These are phyloP conservation scores for Hormaphis cornu DNA, from an alignment of 1,140 invertebrate genomes.

Conservation along the genomic window DNA sequence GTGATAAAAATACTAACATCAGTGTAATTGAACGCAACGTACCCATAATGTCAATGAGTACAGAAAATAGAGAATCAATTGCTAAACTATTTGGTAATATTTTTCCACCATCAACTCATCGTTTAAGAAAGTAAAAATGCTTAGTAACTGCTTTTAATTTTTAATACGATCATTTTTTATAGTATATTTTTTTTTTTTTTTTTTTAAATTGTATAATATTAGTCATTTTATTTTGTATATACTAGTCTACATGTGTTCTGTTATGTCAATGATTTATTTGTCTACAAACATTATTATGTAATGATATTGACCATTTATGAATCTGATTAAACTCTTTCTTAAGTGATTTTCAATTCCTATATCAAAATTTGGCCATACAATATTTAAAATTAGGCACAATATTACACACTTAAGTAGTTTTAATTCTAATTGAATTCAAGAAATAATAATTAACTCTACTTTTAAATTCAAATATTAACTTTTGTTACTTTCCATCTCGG, in stretches of 20 bases:
- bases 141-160: neutral
- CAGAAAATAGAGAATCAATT: neutral
- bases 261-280: neutral
- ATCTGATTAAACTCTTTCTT: neutral
- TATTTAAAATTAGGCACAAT: too few relatives aligned
- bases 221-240: slow-evolving; percentile 24
- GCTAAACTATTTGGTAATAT: slow-evolving; percentile 22
- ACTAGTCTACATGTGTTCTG: slow-evolving; percentile 21
- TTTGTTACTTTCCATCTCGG: too few relatives aligned
- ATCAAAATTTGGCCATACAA: too few relatives aligned
- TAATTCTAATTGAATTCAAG: too few relatives aligned
- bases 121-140: neutral
- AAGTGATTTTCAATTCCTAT: neutral
- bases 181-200: neutral
- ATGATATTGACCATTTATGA: neutral
- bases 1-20: slow-evolving; percentile 21
- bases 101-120: slow-evolving; percentile 6
- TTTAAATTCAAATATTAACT: too few relatives aligned
- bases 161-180: neutral
- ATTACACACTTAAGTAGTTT: too few relatives aligned
- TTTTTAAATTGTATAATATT: slow-evolving; percentile 2
- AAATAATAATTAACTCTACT: too few relatives aligned
- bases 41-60: slow-evolving; percentile 10
- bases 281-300: neutral
- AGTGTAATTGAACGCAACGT: slow-evolving; percentile 4